phyloP scores from a whole-genome alignment of 2,113 vertebrate genomes.

The Athene noctua region DNA sequence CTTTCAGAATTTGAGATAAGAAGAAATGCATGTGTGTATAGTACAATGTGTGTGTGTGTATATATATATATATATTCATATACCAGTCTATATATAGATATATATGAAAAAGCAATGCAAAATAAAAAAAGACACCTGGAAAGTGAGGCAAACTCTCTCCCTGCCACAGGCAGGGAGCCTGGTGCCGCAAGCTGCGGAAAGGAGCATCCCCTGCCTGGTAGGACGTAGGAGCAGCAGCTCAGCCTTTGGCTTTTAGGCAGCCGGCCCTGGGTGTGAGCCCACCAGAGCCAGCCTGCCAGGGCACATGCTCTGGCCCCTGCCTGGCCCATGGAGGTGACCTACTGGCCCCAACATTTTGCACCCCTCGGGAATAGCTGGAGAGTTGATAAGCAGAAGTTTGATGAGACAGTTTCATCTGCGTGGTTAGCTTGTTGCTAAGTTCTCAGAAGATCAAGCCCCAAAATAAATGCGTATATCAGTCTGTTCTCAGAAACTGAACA shows the following conservation, averaged over 20 bases:
- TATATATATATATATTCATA: neutral
- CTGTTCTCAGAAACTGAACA: neutral
- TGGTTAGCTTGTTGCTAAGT: neutral
- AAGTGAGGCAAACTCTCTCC: neutral
- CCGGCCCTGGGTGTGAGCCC: accelerated
- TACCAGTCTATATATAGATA: neutral
- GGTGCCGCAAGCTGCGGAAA: neutral
- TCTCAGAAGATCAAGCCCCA: neutral
- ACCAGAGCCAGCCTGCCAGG: neutral
- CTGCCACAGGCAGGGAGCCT: neutral
- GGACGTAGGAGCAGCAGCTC: neutral
- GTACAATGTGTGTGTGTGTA: neutral
- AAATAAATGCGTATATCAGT: accelerated
- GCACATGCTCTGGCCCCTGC: accelerated
- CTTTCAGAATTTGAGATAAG: neutral
- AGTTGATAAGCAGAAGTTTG: neutral
- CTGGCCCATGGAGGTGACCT: accelerated
- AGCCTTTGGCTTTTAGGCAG: neutral
- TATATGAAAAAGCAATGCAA: neutral
- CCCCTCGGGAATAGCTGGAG: neutral
- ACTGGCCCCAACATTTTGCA: accelerated
- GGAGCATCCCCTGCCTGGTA: accelerated
- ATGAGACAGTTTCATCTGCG: accelerated
- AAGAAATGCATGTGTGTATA: neutral
- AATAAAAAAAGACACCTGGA: neutral